Evolutionary conservation across 2,888 invertebrate genomes (phyloP).

Genomic region (Meiosimyza decipiens): DNA sequence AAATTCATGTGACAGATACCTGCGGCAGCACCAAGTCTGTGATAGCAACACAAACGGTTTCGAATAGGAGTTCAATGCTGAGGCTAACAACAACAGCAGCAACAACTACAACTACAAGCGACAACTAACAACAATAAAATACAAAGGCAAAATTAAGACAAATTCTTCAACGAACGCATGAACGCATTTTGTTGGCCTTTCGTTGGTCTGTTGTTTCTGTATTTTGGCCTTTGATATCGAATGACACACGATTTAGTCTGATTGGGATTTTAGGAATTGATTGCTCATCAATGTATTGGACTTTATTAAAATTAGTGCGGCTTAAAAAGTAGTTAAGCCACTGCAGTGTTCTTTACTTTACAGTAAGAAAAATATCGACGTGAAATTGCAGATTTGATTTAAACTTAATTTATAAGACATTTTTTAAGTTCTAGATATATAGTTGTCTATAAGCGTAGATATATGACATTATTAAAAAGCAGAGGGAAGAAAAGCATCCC

Average conservation of each 20-base stretch:
- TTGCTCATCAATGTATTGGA: background rate
- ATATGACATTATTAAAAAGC: too few species aligned
- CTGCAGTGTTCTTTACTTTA: background rate
- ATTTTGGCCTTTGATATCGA: constrained; percentile 5
- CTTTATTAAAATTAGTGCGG: constrained; percentile 9
- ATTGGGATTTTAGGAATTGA: constrained; percentile 13
- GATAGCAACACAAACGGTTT: background rate
- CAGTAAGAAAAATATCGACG: too few species aligned
- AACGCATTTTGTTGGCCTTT: constrained; percentile 9
- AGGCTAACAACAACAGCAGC: constrained; percentile 14
- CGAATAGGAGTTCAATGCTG: too few species aligned
- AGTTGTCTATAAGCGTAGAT: too few species aligned
- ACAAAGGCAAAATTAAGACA: constrained; percentile 23
- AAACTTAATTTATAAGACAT: too few species aligned
- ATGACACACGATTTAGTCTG: constrained; percentile 23
- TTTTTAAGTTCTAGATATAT: too few species aligned
- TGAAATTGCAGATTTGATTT: too few species aligned
- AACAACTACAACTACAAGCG: constrained; percentile 8
- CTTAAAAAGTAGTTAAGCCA: background rate
- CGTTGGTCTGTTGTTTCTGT: background rate
- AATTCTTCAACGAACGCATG: constrained; percentile 11
- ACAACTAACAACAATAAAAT: background rate
- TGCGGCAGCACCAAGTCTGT: background rate
- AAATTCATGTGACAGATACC: constrained; percentile 62
- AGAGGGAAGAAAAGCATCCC: too few species aligned